Percentiles rank a stretch among this genome's conserved stretches.
Conservation (phyloP, 2,888 invertebrate genomes). For the Caradrina clavipalpis region DNA sequence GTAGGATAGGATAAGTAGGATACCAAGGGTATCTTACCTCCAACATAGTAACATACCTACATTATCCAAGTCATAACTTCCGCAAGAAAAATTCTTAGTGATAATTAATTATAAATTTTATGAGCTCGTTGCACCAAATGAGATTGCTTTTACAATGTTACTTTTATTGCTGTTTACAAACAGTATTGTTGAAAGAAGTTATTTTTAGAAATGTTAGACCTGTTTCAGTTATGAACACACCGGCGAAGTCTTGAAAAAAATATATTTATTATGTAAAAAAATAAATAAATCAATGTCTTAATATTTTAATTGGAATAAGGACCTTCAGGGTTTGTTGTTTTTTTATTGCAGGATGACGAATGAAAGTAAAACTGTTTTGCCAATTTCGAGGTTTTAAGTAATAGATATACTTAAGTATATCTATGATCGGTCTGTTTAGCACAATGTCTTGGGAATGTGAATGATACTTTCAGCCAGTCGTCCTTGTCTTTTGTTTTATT, state of each 20-base stretch:
- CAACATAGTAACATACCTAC: background rate
- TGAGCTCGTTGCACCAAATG: conserved; percentile 27
- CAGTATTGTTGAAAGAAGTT: conserved; percentile 34
- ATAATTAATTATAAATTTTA: conserved; percentile 37
- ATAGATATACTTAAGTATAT: too few relatives aligned
- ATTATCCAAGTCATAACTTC: conserved; percentile 2
- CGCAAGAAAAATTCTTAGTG: conserved; percentile 11
- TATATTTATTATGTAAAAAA: background rate
- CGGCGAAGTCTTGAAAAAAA: background rate
- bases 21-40: background rate
- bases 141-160: conserved; percentile 22
- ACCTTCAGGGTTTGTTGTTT: conserved; percentile 1
- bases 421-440: background rate
- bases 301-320: background rate
- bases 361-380: background rate
- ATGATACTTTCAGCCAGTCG: background rate
- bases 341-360: background rate
- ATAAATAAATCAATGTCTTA: background rate
- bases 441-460: background rate
- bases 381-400: background rate
- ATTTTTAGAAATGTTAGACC: conserved; percentile 7
- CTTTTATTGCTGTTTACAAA: conserved; percentile 49
- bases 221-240: conserved; percentile 6
- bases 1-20: too few relatives aligned
- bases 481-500: background rate